Base-by-base conservation (phyloP, 2,797 vertebrate genomes). In the Argyrosomus regius region DNA sequence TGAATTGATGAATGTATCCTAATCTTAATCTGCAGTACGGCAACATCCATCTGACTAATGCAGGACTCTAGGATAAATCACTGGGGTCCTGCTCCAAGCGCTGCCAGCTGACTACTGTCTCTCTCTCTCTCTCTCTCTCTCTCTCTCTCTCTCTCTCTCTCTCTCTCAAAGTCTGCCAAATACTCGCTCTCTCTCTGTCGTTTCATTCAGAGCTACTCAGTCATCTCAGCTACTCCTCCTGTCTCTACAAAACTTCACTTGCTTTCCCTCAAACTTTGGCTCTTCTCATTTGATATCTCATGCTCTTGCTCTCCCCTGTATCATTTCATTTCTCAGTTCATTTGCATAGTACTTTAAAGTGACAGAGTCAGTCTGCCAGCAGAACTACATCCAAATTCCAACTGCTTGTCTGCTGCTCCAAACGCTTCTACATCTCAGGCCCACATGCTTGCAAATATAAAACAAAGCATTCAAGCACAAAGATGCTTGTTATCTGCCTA, bases 1-100 rank as follows among this genome's bases (percentile, higher is more conserved):
- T 87, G 85, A 90, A 93, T 92, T 95, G 94, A 96, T 95, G 87
- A 95, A 95, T 95, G 92, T 92, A 85, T 93, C 87, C 90, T 92
- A 94, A 95, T 95, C 93, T 94, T 93, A 94, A 94, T 94, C 93
- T 93, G 86, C 48, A 39, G 50, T 81, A 84, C 54, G 17, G 88
- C 82, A 86, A 87, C 89, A 93, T 92, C 87, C 84, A 95, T 95
- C 90, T 91, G 89, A 92, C 91, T 94, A 94, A 94, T 94, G 93
- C 91, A 94, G 87, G 85, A 82, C 65, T 39, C 64, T 58, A 79
- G 90, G 85, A 94, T 95, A 93, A 94, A 95, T 95, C 93, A 94
- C 73, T 50, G 41, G 73, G 77, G 59, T 83, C 75, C 73, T 68
- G 57, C 61, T 82, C 75, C 80, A 48, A 78, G 81, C 48, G 24